These are phyloP conservation scores for Cladopsammia gracilis DNA, from an alignment of 64 coral and sea anemone species.

Conservation along the genomic window DNA sequence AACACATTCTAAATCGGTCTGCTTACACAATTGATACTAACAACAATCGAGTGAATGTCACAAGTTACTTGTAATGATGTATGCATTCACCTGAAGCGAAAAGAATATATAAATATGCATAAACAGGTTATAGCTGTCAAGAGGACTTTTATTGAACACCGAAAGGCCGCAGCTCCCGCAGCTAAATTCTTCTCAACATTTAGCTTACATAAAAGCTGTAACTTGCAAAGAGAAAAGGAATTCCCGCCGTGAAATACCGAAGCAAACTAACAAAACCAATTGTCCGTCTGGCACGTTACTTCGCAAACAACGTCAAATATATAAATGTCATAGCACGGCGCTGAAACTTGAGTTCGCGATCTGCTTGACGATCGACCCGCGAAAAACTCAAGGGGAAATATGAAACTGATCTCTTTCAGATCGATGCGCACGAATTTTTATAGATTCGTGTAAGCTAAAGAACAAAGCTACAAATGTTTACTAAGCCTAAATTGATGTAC, in stretches of 20 bases:
- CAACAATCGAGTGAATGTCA: constrained; percentile 24
- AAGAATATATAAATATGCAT: constrained; percentile 51
- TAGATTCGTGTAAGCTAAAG: not conserved
- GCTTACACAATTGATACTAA: constrained; percentile 11
- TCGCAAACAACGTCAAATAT: constrained; percentile 6
- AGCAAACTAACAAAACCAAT: not conserved
- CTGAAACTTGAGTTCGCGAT: constrained; percentile 6
- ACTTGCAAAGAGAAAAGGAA: not conserved
- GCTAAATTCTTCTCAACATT: constrained; percentile 4
- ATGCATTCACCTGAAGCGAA: constrained; percentile 20
- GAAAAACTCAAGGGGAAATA: constrained; percentile 51
- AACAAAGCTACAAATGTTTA: constrained; percentile 44
- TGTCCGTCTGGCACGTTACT: constrained; percentile 10
- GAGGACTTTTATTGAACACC: not conserved
- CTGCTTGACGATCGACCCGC: not conserved
- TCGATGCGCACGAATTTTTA: not conserved
- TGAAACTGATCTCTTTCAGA: constrained; percentile 32
- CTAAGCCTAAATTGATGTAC: not conserved
- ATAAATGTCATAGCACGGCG: constrained; percentile 17
- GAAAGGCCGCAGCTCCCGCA: not conserved
- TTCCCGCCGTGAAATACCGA: not conserved
- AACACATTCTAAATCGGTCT: not conserved
- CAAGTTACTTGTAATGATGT: not conserved
- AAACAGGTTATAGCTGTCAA: constrained; percentile 30
- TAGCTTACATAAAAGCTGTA: not conserved